phyloP scores from a whole-genome alignment of 2,797 vertebrate species.

The Scleropages formosus region DNA sequence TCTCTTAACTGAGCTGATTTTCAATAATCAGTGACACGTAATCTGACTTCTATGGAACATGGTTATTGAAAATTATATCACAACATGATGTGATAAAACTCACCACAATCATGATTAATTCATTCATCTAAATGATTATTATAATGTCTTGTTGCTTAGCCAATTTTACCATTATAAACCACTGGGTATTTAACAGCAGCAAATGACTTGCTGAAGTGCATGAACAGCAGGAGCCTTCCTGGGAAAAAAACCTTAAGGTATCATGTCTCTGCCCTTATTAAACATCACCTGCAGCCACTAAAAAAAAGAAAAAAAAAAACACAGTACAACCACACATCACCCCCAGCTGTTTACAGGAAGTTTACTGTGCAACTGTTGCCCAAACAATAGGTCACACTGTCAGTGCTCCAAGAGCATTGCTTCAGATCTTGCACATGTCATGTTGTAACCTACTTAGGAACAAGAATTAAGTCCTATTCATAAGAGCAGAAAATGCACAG shows the following conservation, averaged over 20 bases:
- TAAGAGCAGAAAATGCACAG: not conserved
- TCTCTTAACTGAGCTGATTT: slow-evolving; percentile 11
- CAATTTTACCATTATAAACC: too few relatives aligned
- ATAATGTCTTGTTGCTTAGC: too few relatives aligned
- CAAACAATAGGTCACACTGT: not conserved
- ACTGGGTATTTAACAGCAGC: too few relatives aligned
- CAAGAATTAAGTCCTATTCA: not conserved
- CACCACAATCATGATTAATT: too few relatives aligned
- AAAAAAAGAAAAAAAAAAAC: not conserved
- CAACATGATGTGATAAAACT: too few relatives aligned
- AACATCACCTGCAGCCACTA: too few relatives aligned
- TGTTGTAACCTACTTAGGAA: slow-evolving; percentile 5
- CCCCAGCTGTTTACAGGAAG: not conserved
- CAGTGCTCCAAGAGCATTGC: not conserved
- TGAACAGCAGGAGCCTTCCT: too few relatives aligned
- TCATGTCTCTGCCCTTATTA: too few relatives aligned
- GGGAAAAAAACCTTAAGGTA: too few relatives aligned
- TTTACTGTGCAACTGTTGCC: slow-evolving; percentile 12
- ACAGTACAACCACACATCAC: slow-evolving; percentile 1
- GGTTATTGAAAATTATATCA: too few relatives aligned
- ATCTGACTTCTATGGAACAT: not conserved
- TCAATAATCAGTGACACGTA: not conserved
- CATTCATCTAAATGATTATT: too few relatives aligned
- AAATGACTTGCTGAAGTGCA: too few relatives aligned
- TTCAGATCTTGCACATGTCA: not conserved